These are phyloP conservation scores for Marisa cornuarietis DNA, from an alignment of 1,140 invertebrate species.

Conservation along the genomic window DNA sequence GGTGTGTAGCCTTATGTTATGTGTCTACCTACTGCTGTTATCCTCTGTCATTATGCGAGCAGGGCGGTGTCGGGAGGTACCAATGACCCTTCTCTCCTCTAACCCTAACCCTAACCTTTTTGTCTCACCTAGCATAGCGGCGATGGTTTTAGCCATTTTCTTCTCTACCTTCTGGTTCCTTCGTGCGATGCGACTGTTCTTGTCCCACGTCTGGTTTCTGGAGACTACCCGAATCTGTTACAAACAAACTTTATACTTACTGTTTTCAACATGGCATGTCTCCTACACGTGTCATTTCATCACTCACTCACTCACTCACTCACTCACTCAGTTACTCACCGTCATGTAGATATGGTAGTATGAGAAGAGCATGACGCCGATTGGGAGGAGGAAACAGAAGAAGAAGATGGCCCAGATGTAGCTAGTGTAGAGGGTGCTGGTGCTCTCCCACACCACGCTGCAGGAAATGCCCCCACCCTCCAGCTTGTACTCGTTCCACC, in stretches of 20 bases:
- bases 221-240: slow-evolving; percentile 26
- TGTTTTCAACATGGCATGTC: background rate
- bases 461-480: slow-evolving; percentile 47
- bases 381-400: slow-evolving; percentile 39
- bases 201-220: slow-evolving; percentile 35
- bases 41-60: no score
- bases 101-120: no score
- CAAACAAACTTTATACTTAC: background rate
- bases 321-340: slow-evolving; percentile 34
- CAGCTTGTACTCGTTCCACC: slow-evolving; percentile 46
- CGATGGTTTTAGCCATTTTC: slow-evolving; percentile 47
- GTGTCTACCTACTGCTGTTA: no score
- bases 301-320: background rate
- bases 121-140: slow-evolving; percentile 35
- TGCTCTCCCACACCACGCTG: slow-evolving; percentile 40
- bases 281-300: background rate
- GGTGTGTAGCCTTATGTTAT: no score
- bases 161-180: slow-evolving; percentile 42
- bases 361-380: slow-evolving; percentile 39
- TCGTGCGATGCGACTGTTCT: slow-evolving; percentile 39
- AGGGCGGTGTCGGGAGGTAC: no score
- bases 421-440: slow-evolving; percentile 26
- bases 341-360: slow-evolving; percentile 43
- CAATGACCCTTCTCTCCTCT: no score
- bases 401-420: slow-evolving; percentile 49